phyloP scores from a whole-genome alignment of 2,113 vertebrate species.

The Mustela nigripes region DNA sequence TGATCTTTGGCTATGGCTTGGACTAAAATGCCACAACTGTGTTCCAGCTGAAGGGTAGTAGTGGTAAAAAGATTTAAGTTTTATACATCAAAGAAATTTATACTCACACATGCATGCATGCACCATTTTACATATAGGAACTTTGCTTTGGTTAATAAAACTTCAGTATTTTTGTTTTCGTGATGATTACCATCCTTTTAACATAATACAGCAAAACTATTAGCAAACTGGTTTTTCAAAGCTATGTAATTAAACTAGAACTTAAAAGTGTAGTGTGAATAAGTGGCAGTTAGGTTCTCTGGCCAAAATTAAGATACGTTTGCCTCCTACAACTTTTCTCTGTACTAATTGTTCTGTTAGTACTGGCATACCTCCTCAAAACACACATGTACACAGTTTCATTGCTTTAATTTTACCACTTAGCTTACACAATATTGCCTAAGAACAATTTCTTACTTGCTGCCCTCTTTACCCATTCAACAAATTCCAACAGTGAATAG shows the following conservation, averaged over 20 bases:
- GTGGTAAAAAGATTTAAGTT: background rate
- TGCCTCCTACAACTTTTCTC: background rate
- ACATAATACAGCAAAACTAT: background rate
- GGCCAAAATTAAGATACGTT: conserved; percentile 1
- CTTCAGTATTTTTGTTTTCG: background rate
- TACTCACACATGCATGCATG: background rate
- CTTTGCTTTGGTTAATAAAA: conserved; percentile 39
- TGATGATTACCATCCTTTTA: background rate
- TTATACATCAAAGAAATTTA: background rate
- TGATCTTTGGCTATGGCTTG: background rate
- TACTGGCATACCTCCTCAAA: background rate
- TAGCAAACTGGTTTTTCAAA: conserved; percentile 22
- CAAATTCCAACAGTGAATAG: background rate
- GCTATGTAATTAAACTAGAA: conserved; percentile 22
- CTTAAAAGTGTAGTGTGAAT: background rate
- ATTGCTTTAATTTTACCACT: background rate
- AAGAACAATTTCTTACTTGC: background rate
- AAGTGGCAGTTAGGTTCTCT: background rate
- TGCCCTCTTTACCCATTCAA: background rate
- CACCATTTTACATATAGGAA: background rate
- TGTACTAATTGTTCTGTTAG: background rate
- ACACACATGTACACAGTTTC: background rate
- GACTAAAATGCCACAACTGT: background rate
- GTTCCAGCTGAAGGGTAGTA: background rate
- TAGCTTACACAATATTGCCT: background rate